Base-by-base conservation (phyloP, 1,140 invertebrate genomes). In the Drosophila orena region DNA sequence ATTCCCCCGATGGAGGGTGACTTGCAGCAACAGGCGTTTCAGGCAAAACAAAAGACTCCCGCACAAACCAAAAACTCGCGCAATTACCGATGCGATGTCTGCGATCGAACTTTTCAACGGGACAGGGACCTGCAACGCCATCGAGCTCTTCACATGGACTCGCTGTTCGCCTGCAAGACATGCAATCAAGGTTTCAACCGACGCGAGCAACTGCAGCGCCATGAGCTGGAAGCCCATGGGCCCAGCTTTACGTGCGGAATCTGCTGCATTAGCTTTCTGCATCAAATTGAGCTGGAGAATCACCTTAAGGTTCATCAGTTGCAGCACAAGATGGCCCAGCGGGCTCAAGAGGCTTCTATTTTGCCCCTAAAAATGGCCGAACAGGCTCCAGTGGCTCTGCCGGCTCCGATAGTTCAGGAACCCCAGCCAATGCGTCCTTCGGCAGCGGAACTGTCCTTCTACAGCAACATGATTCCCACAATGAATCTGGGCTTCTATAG, bases 91-190 rank as follows among this genome's bases (percentile, higher is more conserved):
- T 95, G 95, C 73, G 93, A 93, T 52, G 92, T 94, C 27, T 96
- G 95, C 80, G 93, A 93, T 40, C 95, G 94, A 72, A 93, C 93
- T n/a, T 96, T 95, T 65, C 91, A 94, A 15, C 92, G 95, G 1
- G 95, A 95, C 78, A 92, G 94, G 30, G 95, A 96, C 86, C 77
- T 95, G 17, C 94, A 95, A 66, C 93, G 94, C 0, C 95, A 96
- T 91, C 92, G 93, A 8, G 92, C 93, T 6, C 92, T 95, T 2
- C 95, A 96, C 81, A 93, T 94, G 53, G 94, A 94, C 89, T 94
- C 94, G 57, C 93, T 94, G 5, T 95, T 95, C 71, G 93, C 93
- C 35, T 96, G 95, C 81, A 93, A 91, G 52, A 93, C 93, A 53
- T 96, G 95, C 91, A 93, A 94, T 57, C 95, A 95, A 75, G 93